These are phyloP conservation scores for Diarsia dahlii DNA, from an alignment of 2,888 invertebrate species.

Conservation along the genomic window DNA sequence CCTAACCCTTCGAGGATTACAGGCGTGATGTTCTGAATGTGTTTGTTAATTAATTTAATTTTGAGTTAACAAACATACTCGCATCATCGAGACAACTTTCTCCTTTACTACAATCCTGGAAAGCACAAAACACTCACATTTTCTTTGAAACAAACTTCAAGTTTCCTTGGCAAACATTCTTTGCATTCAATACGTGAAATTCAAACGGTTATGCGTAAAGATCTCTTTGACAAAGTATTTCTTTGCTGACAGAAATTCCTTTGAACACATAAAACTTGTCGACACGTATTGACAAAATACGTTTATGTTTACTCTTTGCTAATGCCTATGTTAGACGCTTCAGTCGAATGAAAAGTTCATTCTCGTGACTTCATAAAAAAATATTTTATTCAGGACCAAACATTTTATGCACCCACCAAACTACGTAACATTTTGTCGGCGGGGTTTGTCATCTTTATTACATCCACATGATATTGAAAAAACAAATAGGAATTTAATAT, in stretches of 20 bases:
- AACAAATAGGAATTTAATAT: not conserved
- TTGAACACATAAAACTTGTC: constrained; percentile 15
- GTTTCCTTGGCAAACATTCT: constrained; percentile 11
- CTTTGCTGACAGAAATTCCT: constrained; percentile 17
- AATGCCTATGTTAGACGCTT: not conserved
- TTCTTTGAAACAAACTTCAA: constrained; percentile 7
- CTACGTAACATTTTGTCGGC: too few relatives aligned
- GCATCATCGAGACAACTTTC: not conserved
- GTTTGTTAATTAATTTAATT: not conserved
- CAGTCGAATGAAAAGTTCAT: not conserved
- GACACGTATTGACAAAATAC: constrained; percentile 22
- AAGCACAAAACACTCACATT: constrained; percentile 15
- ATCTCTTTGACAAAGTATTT: constrained; percentile 16
- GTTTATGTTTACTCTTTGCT: constrained; percentile 3
- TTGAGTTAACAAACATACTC: not conserved
- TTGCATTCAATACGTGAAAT: constrained; percentile 21
- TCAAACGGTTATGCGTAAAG: constrained; percentile 13
- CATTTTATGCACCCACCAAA: too few relatives aligned
- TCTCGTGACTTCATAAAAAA: not conserved
- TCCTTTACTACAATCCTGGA: not conserved
- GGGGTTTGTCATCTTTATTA: not conserved
- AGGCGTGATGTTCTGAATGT: too few relatives aligned
- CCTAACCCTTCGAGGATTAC: too few relatives aligned
- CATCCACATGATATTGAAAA: not conserved
- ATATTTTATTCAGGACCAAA: too few relatives aligned